Evolutionary conservation across 2,888 invertebrate genomes (phyloP), one percentile per base, ranked within the genome.

Genomic region (Liopterus haemorrhoidalis): DNA sequence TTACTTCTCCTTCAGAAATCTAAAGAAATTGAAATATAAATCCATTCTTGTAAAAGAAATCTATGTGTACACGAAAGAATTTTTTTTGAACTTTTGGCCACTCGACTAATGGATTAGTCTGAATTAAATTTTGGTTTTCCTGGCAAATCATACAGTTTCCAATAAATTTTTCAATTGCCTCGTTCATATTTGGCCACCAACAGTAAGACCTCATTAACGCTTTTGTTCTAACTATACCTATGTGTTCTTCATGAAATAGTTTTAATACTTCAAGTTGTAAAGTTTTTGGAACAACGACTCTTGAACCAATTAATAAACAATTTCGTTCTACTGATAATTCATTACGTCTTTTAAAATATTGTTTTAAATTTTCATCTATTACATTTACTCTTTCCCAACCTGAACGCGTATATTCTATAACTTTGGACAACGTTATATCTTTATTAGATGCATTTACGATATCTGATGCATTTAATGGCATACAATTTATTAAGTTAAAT

Each of bases 121-220:
- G 48, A 11, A 45, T 25, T 38, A 52, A 53, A 28, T 44, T 53
- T 41, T 53, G 52, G 11, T 31, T 38, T 35, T 37, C 12, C 35
- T 54, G 52, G 41, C 53, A 54, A 15, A 48, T 25, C 19, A 49
- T 36, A 45, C 54, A 54, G 4, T 18, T 36, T 8, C 32, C 24
- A 18, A 50, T 49, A 44, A 41, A 51, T 22, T 47, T 48, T 44
- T 55, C 53, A 15, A 55, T 36, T 12, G 40, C 47, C 14, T 49
- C 22, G 36, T 50, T 51, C 22, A 53, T 31, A 8, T 35, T 39
- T 22, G 52, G 51, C 52, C 54, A 53, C 54, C 54, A 56, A 31
- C 47, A 46, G 28, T 49, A 46, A 5, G 50, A 45, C n/a, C 52
- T 14, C 6, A 48, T 41, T 6, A 55, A 32, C 53, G 50, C 50